These are phyloP conservation scores for Harpalus rufipes DNA, from an alignment of 2,888 invertebrate genomes.

Conservation along the genomic window DNA sequence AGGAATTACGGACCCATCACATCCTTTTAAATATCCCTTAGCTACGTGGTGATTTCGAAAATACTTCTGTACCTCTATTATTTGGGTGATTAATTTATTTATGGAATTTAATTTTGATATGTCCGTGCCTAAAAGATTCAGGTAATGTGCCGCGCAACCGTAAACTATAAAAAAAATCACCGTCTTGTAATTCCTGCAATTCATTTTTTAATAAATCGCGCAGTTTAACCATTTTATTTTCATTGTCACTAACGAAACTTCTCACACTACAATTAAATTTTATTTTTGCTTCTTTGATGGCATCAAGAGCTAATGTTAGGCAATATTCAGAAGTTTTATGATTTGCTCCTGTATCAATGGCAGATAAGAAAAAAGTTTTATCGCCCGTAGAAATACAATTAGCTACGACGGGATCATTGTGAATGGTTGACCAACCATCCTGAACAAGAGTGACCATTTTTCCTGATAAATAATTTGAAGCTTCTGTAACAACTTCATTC, in stretches of 20 bases:
- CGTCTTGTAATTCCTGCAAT: slow-evolving; percentile 8
- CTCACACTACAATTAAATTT: slow-evolving; percentile 47
- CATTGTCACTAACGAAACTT: slow-evolving; percentile 62
- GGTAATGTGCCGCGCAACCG: slow-evolving; percentile 61
- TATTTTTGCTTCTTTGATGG: no score
- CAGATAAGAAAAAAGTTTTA: no score
- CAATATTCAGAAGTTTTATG: no score
- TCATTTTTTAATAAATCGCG: slow-evolving; percentile 41
- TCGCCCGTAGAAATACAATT: no score
- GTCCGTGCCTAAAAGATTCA: slow-evolving; percentile 60
- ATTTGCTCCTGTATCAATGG: no score
- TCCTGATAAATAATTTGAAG: not conserved
- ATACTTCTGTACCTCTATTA: no score
- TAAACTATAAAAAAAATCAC: slow-evolving; percentile 55
- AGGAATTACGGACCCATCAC: not conserved
- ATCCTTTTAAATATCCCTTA: not conserved
- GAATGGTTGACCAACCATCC: no score
- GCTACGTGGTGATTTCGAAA: no score
- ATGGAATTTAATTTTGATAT: no score
- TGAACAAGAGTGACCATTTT: not conserved
- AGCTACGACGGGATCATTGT: no score
- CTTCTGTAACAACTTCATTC: slow-evolving; percentile 6
- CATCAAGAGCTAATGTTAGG: no score
- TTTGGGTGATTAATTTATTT: no score
- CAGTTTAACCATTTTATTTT: slow-evolving; percentile 60